Base-by-base conservation (phyloP, 2,888 invertebrate genomes). In the Corbicula japonica region DNA sequence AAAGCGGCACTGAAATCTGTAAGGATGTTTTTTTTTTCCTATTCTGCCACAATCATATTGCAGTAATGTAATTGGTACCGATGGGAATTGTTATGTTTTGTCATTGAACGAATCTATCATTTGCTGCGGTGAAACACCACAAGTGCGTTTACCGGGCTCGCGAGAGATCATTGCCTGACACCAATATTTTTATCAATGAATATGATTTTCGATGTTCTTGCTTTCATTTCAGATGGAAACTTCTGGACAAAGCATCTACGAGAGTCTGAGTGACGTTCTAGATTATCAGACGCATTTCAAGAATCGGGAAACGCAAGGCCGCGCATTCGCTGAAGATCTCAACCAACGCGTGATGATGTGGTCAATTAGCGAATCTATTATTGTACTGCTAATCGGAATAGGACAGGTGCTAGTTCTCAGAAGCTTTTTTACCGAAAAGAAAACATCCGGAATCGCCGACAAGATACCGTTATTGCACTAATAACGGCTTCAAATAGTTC, bases 251-350 rank as follows among this genome's bases (percentile, higher is more conserved):
- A 96, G 96, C 92, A 96, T 98, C 84, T 98, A 99, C 93, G 97
- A 97, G 92, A 96, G 96, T 77, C 94, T 99, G 60, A 97, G 97
- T 89, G 96, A 95, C 84, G 97, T 99, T 71, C 95, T 98, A 81
- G 99, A 99, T 93, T 97, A 97, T 90, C 99, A 99, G 94, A 99
- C 99, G 4, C 98, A 99, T 94, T 98, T 99, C 94, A 95, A 98
- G 77, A 94, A 99, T 76, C 95, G 98, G 65, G 99, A 99, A 94
- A 96, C 98, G 1, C 98, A 98, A 93, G 97, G 98, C 60, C 96
- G 99, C 66, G 98, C 98, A 92, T 95, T 98, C 72, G 99, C 99
- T 0, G 99, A 99, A 94, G 98, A 98, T 92, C 95, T 99, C 66
- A 99, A 99, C 90, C 97, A 97, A 92, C 95, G 97, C 88, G 99